Conservation (phyloP, 2,888 invertebrate genomes). For the Leptinotarsa rubiginosa region DNA sequence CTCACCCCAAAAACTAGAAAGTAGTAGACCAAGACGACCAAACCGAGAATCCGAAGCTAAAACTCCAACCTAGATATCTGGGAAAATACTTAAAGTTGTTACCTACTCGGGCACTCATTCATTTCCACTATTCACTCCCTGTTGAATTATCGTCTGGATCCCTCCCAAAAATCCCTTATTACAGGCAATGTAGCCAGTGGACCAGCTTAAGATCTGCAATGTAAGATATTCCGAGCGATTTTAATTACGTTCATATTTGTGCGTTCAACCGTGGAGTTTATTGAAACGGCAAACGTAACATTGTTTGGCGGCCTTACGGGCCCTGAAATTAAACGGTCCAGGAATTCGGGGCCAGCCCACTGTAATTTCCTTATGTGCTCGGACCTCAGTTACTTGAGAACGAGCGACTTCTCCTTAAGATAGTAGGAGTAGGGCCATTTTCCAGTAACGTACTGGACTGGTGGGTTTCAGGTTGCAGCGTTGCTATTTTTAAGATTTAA, state of each 20-base stretch:
- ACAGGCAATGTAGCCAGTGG: constrained; percentile 40
- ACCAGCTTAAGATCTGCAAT: constrained; percentile 33
- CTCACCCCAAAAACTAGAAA: background rate
- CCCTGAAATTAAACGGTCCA: constrained; percentile 64
- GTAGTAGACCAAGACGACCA: constrained; percentile 10
- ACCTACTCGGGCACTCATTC: constrained; percentile 17
- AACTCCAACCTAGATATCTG: constrained; percentile 14
- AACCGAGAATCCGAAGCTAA: constrained; percentile 5
- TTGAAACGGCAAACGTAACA: constrained; percentile 48
- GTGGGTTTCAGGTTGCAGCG: background rate
- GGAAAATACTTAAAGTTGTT: constrained; percentile 7
- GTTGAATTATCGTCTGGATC: constrained; percentile 35
- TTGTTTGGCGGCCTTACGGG: constrained; percentile 47
- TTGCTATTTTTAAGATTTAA: background rate
- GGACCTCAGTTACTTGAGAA: constrained; percentile 53
- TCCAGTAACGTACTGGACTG: constrained; percentile 16
- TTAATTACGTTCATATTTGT: constrained; percentile 52
- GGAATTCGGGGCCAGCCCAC: constrained; percentile 62
- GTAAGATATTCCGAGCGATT: constrained; percentile 44
- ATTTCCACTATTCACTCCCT: constrained; percentile 15
- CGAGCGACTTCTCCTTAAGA: constrained; percentile 30
- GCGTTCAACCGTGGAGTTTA: constrained; percentile 48
- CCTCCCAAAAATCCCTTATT: constrained; percentile 37
- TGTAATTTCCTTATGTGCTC: constrained; percentile 61
- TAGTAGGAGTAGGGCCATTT: constrained; percentile 23